These are phyloP conservation scores for Dipodomys stephensi DNA, from an alignment of 2,113 vertebrate species.

Conservation along the genomic window DNA sequence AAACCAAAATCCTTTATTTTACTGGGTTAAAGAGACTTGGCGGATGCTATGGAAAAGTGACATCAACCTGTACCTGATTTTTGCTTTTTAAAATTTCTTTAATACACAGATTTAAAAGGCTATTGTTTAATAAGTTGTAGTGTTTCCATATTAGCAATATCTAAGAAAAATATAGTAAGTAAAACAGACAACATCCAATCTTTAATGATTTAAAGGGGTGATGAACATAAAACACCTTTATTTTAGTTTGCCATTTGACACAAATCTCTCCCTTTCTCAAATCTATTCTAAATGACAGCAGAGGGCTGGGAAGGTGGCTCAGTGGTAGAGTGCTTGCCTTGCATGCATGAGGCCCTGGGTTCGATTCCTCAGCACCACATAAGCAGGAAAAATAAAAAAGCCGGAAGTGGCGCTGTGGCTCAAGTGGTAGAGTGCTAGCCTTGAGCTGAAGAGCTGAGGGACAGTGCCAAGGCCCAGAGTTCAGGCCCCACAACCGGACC, in stretches of 20 bases:
- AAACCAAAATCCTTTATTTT: not conserved
- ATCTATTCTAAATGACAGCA: constrained; percentile 17
- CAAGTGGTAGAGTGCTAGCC: too few relatives aligned
- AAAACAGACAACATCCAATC: constrained; percentile 15
- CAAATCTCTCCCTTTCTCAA: not conserved
- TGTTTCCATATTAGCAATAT: constrained; percentile 9
- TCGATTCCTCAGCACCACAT: too few relatives aligned
- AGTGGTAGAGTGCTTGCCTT: too few relatives aligned
- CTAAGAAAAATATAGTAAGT: constrained; percentile 24
- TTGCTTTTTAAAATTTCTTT: constrained; percentile 31
- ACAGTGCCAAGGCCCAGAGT: too few relatives aligned
- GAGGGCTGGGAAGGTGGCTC: too few relatives aligned
- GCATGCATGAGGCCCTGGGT: too few relatives aligned
- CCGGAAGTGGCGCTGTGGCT: too few relatives aligned
- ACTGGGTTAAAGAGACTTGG: not conserved
- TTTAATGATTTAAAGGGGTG: not conserved
- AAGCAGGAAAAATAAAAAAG: too few relatives aligned
- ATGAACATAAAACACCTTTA: constrained; percentile 43
- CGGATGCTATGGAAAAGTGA: not conserved
- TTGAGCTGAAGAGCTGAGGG: too few relatives aligned
- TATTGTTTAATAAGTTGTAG: not conserved
- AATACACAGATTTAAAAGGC: constrained; percentile 19
- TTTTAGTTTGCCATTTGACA: constrained; percentile 64
- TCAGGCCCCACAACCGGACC: too few relatives aligned
- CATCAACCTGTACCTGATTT: not conserved